Evolutionary conservation across 2,113 vertebrate species (phyloP), one percentile per base, ranked within the genome.

Genomic region (Oceanodroma tethys): DNA sequence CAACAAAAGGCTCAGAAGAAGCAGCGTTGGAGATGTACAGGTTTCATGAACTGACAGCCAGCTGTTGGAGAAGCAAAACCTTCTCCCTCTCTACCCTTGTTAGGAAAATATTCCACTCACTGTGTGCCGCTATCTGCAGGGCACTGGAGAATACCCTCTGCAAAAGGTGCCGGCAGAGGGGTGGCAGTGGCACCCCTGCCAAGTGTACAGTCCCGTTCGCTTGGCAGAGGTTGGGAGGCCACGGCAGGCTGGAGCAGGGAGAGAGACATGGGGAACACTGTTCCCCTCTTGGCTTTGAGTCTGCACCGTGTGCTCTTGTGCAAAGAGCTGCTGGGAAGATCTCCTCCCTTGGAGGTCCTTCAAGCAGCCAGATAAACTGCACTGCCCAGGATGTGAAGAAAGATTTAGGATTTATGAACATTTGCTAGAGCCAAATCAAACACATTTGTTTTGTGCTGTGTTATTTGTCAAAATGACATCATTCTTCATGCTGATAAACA

Each of bases 381-480:
- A 53, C 89, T 95, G 96, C 95, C 91, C 94, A 91, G 89, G 83
- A 94, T 91, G 95, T 91, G 94, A 95, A 70, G 95, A 97, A 96
- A 96, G 91, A 95, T 95, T 94, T 88, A 95, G 95, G 78, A 91
- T 96, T 97, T 97, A 97, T 97, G 95, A 82, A 88, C 38, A 2
- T 18, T 81, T 0, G 1, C 79, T 13, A 67, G 55, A 91, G 96
- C 96, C 96, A 96, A 95, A 93, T 96, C 93, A 97, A 96, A 97
- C 95, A 95, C 95, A 94, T 90, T 94, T 97, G 96, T 94, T 97
- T 96, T 90, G 89, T 90, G 87, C 89, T 83, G 81, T 94, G 94
- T 88, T 96, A 91, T 97, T 97, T 96, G 91, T 96, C 95, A 94
- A 95, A 97, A 86, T 96, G 91, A 95, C 94, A 96, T 94, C 88